Percentiles rank a stretch among this genome's conserved stretches.
Conservation (phyloP, 1,140 invertebrate genomes). For the Drosophila lacertosa region DNA sequence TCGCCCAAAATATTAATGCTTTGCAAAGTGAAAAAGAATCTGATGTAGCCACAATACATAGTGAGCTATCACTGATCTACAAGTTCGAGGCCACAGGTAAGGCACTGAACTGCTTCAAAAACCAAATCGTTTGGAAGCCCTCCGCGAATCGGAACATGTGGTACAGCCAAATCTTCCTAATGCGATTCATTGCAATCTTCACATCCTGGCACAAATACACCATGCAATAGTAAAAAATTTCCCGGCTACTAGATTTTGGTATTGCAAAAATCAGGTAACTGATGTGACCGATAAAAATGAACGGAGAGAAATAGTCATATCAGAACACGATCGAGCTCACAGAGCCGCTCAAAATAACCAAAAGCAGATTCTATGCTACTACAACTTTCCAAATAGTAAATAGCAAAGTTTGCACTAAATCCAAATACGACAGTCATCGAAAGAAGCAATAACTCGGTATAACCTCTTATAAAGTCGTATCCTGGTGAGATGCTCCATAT, state of each 20-base stretch:
- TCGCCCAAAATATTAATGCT: too few relatives aligned
- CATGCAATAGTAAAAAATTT: neutral
- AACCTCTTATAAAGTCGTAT: slow-evolving; percentile 5
- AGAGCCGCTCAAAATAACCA: neutral
- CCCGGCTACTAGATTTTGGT: neutral
- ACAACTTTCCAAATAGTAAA: slow-evolving; percentile 34
- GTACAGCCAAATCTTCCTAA: neutral
- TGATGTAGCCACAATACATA: slow-evolving; percentile 1
- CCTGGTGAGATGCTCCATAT: slow-evolving; percentile 21
- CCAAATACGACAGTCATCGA: slow-evolving; percentile 3
- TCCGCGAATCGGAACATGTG: too few relatives aligned
- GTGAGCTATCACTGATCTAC: neutral
- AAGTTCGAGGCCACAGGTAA: neutral
- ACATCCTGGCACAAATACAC: neutral
- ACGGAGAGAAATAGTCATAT: neutral
- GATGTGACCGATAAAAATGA: neutral
- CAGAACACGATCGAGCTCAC: slow-evolving; percentile 9
- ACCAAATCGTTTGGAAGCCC: neutral
- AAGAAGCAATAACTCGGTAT: slow-evolving; percentile 16
- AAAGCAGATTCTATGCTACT: neutral
- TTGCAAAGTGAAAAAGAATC: too few relatives aligned
- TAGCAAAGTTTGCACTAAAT: slow-evolving; percentile 26
- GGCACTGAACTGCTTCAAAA: neutral
- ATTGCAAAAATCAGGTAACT: slow-evolving; percentile 1
- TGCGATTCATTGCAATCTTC: neutral